Conservation (phyloP, 1,140 invertebrate genomes). For the Cherax quadricarinatus region DNA sequence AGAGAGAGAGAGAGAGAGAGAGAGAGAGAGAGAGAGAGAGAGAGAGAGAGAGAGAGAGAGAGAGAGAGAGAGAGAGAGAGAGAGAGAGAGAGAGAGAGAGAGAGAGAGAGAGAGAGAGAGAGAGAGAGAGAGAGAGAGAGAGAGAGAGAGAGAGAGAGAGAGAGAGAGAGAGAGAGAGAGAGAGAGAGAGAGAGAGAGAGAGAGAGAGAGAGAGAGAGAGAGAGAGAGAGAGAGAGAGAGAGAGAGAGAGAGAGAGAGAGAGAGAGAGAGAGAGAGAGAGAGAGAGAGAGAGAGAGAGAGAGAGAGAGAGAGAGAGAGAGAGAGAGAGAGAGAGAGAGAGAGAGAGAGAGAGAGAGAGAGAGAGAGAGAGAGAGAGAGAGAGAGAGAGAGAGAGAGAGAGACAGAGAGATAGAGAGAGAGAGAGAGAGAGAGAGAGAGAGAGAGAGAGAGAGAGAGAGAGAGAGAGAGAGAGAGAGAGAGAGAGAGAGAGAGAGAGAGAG, state of each 20-base stretch:
- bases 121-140: background rate
- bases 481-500: constrained; percentile 30
- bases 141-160: background rate
- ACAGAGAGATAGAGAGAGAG: background rate
- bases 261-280: background rate
- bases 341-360: background rate
- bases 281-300: background rate
- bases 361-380: background rate
- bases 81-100: background rate
- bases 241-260: background rate
- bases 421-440: background rate
- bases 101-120: background rate
- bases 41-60: background rate
- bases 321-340: constrained; percentile 9
- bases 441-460: background rate
- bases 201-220: background rate
- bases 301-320: background rate
- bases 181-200: background rate
- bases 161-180: background rate
- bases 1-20: background rate
- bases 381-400: no score
- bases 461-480: background rate
- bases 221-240: no score
- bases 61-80: no score
- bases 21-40: background rate